phyloP scores from a whole-genome alignment of 2,113 vertebrate species.

The Bathybates hornii region DNA sequence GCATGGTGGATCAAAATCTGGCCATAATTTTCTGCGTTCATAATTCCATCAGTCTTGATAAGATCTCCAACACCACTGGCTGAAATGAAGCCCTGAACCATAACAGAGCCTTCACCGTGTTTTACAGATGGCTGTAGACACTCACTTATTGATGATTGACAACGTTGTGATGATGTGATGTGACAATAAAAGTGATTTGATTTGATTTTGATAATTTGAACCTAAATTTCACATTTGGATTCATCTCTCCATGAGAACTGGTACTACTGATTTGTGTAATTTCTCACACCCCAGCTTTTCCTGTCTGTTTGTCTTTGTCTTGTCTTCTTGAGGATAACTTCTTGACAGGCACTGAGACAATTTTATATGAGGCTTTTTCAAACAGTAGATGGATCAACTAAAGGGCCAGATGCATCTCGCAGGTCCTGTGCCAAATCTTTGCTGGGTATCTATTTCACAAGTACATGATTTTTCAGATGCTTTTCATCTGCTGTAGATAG shows the following conservation, averaged over 20 bases:
- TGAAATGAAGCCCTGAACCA: neutral
- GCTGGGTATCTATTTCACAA: neutral
- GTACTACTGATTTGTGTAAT: neutral
- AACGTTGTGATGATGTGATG: neutral
- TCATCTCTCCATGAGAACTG: neutral
- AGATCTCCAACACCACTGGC: neutral
- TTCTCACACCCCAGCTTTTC: neutral
- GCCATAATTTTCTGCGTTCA: neutral
- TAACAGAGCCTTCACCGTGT: neutral
- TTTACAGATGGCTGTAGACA: neutral
- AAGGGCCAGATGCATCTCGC: neutral
- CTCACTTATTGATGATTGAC: neutral
- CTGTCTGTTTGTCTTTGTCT: neutral
- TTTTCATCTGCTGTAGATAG: neutral
- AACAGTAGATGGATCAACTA: neutral
- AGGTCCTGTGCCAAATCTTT: neutral
- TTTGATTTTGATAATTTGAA: neutral
- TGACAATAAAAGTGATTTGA: neutral
- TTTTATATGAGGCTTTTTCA: neutral
- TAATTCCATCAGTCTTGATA: neutral
- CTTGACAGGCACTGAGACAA: neutral
- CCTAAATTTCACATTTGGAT: neutral
- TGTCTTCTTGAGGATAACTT: neutral
- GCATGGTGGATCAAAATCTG: neutral
- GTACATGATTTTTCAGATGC: neutral